Evolutionary conservation across 2,113 vertebrate genomes (phyloP).

Genomic region (Candoia aspera): DNA sequence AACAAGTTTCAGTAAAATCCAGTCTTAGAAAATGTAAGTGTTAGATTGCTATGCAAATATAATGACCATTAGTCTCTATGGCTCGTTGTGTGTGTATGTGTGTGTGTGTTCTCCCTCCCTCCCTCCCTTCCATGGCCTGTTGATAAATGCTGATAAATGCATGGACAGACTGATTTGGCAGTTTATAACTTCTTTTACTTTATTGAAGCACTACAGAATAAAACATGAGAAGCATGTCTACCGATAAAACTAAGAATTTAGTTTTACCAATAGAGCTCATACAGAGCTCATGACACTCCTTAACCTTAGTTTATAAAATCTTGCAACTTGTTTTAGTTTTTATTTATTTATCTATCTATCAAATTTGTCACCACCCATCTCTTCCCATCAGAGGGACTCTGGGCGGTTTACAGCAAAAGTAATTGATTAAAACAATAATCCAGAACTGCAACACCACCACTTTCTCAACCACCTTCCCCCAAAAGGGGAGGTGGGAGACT

Average conservation of each 20-base stretch:
- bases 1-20: neutral
- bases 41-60: neutral
- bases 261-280: neutral
- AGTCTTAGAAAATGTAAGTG: neutral
- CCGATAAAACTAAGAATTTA: no score
- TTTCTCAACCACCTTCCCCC: no score
- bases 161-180: neutral
- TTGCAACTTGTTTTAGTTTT: neutral
- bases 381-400: no score
- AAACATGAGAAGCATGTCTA: neutral
- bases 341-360: no score
- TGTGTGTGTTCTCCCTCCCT: no score
- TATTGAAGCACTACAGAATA: neutral
- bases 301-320: neutral
- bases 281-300: neutral
- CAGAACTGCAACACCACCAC: no score
- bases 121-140: neutral
- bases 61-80: neutral
- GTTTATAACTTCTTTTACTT: neutral
- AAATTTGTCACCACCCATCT: no score
- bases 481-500: no score
- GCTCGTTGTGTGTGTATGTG: neutral
- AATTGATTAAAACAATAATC: no score
- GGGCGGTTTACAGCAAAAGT: no score
- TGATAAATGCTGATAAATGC: neutral